Evolutionary conservation across 2,113 vertebrate species (phyloP).

Genomic region (Loxodonta africana): DNA sequence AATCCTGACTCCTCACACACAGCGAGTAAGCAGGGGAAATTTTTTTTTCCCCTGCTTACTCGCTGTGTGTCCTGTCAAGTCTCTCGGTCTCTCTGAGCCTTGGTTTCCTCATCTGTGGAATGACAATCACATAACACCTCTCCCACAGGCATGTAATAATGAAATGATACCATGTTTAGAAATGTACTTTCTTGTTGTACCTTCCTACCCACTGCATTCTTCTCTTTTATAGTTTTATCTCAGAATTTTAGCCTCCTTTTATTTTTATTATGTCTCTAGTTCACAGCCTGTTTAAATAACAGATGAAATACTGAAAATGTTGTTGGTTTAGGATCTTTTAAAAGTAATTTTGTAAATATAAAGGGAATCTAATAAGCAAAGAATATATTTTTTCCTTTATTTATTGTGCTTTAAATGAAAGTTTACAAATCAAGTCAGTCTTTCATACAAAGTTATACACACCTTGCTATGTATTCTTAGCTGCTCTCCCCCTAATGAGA

Average conservation of each 20-base stretch:
- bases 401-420: no score
- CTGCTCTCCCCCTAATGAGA: no score
- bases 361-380: background rate
- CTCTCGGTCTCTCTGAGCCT: background rate
- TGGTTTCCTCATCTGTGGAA: background rate
- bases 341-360: background rate
- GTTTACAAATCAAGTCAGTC: no score
- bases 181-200: background rate
- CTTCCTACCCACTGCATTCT: background rate
- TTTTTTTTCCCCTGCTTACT: no score
- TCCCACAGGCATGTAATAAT: fast-evolving
- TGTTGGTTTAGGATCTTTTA: background rate
- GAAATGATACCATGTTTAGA: background rate
- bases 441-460: no score
- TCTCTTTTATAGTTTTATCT: background rate
- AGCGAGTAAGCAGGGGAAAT: no score
- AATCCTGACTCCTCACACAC: background rate
- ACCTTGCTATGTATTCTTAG: no score
- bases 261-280: constrained; percentile 12
- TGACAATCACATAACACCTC: background rate
- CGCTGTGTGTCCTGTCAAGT: background rate
- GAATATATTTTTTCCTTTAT: background rate
- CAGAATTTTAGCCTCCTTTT: background rate
- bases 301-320: background rate
- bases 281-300: constrained; percentile 42